Evolutionary conservation across 2,797 vertebrate species (phyloP).

Genomic region (Gephyroberyx darwinii): DNA sequence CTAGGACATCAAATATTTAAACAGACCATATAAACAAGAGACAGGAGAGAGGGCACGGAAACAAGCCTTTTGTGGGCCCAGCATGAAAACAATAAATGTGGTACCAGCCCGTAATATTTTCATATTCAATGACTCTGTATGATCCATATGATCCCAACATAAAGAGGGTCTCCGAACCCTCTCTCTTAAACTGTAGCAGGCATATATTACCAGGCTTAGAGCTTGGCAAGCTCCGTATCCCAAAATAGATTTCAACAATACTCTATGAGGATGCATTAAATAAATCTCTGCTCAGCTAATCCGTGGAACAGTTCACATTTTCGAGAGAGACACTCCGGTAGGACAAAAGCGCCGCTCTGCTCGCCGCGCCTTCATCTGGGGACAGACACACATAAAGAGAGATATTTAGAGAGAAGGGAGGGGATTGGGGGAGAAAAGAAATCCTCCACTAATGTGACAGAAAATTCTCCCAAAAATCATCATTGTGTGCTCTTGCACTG

Average conservation of each 20-base stretch:
- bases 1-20: constrained; percentile 86
- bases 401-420: constrained; percentile 78
- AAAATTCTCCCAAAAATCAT: constrained; percentile 71
- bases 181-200: constrained; percentile 89
- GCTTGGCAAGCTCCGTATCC: constrained; percentile 84
- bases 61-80: constrained; percentile 68
- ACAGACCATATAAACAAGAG: constrained; percentile 81
- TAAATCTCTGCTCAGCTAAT: constrained; percentile 88
- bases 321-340: constrained; percentile 79
- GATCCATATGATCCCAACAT: constrained; percentile 84
- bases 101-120: constrained; percentile 78
- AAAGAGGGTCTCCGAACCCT: constrained; percentile 85
- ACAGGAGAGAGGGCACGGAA: constrained; percentile 66
- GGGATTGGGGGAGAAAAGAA: constrained; percentile 53
- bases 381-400: constrained; percentile 83
- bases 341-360: constrained; percentile 82
- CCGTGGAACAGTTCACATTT: constrained; percentile 86
- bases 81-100: constrained; percentile 77
- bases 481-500: constrained; percentile 74
- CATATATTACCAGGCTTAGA: constrained; percentile 89
- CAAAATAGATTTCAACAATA: constrained; percentile 90
- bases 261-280: constrained; percentile 88
- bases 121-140: constrained; percentile 81
- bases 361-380: constrained; percentile 80
- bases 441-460: constrained; percentile 82